Evolutionary conservation across 2,797 vertebrate species (phyloP).

Genomic region (Acipenser oxyrinchus): DNA sequence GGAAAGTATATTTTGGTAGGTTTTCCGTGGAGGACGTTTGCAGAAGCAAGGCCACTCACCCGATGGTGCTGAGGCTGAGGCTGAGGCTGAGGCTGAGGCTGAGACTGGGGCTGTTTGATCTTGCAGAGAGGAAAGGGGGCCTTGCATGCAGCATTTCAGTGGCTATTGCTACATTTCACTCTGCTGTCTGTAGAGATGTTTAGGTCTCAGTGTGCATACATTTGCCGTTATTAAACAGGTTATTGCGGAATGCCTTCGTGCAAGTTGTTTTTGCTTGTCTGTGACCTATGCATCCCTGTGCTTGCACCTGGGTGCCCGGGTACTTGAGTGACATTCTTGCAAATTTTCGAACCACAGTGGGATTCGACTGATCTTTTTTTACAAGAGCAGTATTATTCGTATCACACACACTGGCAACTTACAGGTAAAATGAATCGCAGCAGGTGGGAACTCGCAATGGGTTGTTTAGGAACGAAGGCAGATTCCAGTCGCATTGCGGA

Average conservation of each 20-base stretch:
- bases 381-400: slow-evolving; percentile 14
- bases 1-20: background rate
- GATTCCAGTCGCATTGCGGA: slow-evolving; percentile 64
- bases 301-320: slow-evolving; percentile 24
- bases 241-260: slow-evolving; percentile 1
- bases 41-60: slow-evolving; percentile 10
- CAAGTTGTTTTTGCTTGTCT: slow-evolving; percentile 20
- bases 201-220: background rate
- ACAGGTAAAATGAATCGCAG: slow-evolving; percentile 8
- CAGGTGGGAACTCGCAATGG: slow-evolving; percentile 18
- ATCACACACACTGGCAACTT: slow-evolving; percentile 7
- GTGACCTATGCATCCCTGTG: slow-evolving; percentile 48
- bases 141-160: slow-evolving; percentile 34
- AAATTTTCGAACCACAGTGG: slow-evolving; percentile 22
- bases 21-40: slow-evolving; percentile 6
- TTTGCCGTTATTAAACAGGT: background rate
- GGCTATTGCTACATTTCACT: background rate
- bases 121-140: slow-evolving; percentile 29
- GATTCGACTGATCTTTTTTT: slow-evolving; percentile 28
- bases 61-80: background rate
- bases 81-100: slow-evolving; percentile 21
- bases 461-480: slow-evolving; percentile 16
- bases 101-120: slow-evolving; percentile 9
- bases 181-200: background rate
- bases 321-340: slow-evolving; percentile 27